Conservation (phyloP, 2,797 vertebrate species). For the Peromyscus aztecus region DNA sequence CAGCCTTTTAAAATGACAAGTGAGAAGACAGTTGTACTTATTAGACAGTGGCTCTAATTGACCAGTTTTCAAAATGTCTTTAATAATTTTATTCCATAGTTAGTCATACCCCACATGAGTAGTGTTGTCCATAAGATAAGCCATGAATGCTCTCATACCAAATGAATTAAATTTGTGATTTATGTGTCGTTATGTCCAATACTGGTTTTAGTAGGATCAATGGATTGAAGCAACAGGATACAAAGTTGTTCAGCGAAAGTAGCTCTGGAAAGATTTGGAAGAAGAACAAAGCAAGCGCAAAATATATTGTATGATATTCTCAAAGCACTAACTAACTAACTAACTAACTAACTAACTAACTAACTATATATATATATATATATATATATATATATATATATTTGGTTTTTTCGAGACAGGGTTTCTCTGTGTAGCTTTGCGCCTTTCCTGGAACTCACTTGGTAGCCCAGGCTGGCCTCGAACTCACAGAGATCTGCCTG, state of each 20-base stretch:
- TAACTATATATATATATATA: too few species aligned
- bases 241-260: background rate
- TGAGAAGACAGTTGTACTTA: conserved; percentile 11
- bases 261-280: background rate
- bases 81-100: conserved; percentile 36
- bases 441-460: too few species aligned
- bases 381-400: too few species aligned
- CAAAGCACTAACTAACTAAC: background rate
- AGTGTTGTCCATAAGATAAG: background rate
- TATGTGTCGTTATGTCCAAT: background rate
- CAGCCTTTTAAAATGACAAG: conserved; percentile 23
- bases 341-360: too few species aligned
- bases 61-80: conserved; percentile 30
- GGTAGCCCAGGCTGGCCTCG: too few species aligned
- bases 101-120: background rate
- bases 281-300: background rate
- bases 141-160: background rate
- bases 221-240: background rate
- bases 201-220: conserved; percentile 30
- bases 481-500: too few species aligned
- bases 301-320: background rate
- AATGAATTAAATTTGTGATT: conserved; percentile 18
- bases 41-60: background rate
- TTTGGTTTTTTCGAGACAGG: too few species aligned
- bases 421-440: too few species aligned